Evolutionary conservation across 2,797 vertebrate genomes (phyloP), one percentile per base, ranked within the genome.

Genomic region (Anniella stebbinsi): DNA sequence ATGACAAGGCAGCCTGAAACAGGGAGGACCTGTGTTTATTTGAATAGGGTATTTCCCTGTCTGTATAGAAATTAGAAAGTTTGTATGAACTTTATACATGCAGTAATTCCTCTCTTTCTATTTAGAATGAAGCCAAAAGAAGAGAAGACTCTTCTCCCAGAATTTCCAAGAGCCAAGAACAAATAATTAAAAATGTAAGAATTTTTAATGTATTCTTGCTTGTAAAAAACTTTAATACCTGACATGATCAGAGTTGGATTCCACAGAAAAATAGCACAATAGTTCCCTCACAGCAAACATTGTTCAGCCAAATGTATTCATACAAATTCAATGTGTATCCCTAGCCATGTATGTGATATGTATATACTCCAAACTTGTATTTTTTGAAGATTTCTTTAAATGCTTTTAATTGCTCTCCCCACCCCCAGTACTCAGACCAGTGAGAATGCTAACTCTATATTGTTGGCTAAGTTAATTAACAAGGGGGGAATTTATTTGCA

Each of bases 161-260:
- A 66, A 83, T 72, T 70, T 51, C 87, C 91, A 91, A 91, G 78
- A 87, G 88, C 15, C 78, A 63, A 92, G 94, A 70, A 66, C 8
- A 57, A 30, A 81, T 93, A 93, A 91, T 41, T 11, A 94, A 93
- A 96, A 92, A 83, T 51, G 80, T 60, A 45, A n/a, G 1, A 70
- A 76, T 88, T 93, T 93, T 92, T 84, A 21, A 77, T 69, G 21
- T 67, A 67, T 84, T 85, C 11, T 86, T n/a, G 51, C 11, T 69
- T 69, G 36, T 25, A 73, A 10, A 72, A 18, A 38, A 73, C 33
- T 63, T 2, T 73, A 8, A 73, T 45, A 51, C 28, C 12, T 89
- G 63, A 63, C 9, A 36, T 0, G 0, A 1, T 72, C 85, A 73
- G 30, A 66, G 75, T 36, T 48, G 18, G n/a, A 30, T 63, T 86